Evolutionary conservation across 2,797 vertebrate species (phyloP).

Genomic region (Coreius guichenoti): DNA sequence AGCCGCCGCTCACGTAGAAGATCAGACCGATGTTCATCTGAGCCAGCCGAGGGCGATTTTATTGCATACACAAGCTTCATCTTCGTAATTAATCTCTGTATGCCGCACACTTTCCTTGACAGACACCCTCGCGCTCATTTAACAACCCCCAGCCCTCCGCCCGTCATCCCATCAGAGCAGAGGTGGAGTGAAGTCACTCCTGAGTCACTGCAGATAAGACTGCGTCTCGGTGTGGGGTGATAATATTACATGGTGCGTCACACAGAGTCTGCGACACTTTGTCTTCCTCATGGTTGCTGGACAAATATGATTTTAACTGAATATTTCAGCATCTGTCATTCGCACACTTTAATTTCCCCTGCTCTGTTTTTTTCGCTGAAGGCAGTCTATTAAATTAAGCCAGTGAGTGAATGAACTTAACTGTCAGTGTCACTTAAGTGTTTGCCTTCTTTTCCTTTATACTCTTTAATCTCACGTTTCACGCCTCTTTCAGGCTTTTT

Average conservation of each 20-base stretch:
- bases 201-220: conserved; percentile 37
- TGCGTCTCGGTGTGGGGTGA: conserved; percentile 15
- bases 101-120: conserved; percentile 46
- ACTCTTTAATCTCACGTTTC: conserved; percentile 24
- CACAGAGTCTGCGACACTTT: conserved; percentile 36
- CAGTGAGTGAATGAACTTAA: conserved; percentile 24
- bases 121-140: conserved; percentile 49
- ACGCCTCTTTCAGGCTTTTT: conserved; percentile 16
- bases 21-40: conserved; percentile 1
- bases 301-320: conserved; percentile 43
- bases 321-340: conserved; percentile 35
- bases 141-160: conserved; percentile 48
- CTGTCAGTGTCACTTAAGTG: conserved; percentile 6
- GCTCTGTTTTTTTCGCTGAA: conserved; percentile 18
- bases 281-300: conserved; percentile 32
- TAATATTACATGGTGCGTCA: conserved; percentile 52
- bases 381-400: conserved; percentile 29
- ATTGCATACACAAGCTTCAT: conserved; percentile 45
- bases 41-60: conserved; percentile 29
- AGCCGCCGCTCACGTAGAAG: conserved; percentile 29
- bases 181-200: conserved; percentile 47
- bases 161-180: conserved; percentile 52
- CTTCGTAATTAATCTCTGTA: conserved; percentile 63
- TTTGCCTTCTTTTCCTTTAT: conserved; percentile 14
- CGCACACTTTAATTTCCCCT: conserved; percentile 20